Conservation (phyloP, 30 jellyfish, hydroid and myxozoan species). For the Cassiopea xamachana region DNA sequence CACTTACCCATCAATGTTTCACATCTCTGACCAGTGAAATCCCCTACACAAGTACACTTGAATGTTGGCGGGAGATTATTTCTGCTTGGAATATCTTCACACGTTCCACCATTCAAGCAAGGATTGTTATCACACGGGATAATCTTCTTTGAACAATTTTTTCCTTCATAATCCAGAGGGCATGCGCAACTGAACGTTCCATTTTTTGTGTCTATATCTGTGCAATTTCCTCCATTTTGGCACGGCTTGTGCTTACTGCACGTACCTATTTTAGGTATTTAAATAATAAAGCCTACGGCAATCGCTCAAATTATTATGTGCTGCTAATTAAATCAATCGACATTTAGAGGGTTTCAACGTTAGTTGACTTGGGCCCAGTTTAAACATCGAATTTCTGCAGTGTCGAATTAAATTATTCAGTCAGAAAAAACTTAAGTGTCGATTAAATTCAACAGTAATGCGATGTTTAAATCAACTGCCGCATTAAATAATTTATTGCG, state of each 20-base stretch:
- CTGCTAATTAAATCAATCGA: no score
- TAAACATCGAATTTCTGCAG: no score
- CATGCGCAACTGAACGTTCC: slow-evolving; percentile 10
- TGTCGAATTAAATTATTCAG: no score
- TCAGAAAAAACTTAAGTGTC: no score
- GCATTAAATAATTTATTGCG: no score
- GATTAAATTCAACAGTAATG: no score
- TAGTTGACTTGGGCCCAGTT: no score
- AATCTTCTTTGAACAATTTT: background rate
- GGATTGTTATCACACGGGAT: slow-evolving; percentile 21
- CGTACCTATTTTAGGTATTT: background rate
- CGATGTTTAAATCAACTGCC: no score
- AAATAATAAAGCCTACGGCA: background rate
- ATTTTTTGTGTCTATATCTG: background rate
- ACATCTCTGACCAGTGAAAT: background rate
- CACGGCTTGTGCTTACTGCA: slow-evolving; percentile 27
- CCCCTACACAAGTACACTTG: background rate
- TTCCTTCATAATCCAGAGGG: slow-evolving; percentile 8
- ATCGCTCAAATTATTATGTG: no score
- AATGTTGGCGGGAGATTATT: background rate
- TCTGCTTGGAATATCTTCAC: slow-evolving; percentile 1
- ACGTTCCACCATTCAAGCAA: slow-evolving; percentile 12
- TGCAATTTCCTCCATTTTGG: slow-evolving; percentile 23
- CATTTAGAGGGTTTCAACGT: no score
- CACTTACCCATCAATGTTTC: background rate